Evolutionary conservation across 2,888 invertebrate species (phyloP), one percentile per base, ranked within the genome.

Genomic region (Drosophila niveifrons): DNA sequence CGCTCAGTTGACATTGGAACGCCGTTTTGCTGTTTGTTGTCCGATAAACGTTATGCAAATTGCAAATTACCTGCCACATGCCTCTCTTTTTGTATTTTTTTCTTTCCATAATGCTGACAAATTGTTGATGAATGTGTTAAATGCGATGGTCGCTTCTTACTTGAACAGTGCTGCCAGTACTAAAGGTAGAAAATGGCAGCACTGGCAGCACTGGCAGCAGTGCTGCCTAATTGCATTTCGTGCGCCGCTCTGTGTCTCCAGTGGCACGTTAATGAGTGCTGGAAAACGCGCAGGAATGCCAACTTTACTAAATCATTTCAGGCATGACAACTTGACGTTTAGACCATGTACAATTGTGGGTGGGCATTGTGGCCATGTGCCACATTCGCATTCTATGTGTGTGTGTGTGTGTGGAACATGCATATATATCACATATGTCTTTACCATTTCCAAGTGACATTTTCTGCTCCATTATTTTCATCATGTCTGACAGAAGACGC

Each of bases 391-490:
- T 2, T 1, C 13, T 31, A 6, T 28, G 29, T 13, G 29, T 34
- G 11, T 28, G 13, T 29, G 28, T 34, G 28, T n/a, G 13, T 9
- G 29, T 34, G 43, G 41, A 9, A 13, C 34, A 50, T 23, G n/a
- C 23, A 51, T 51, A 48, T 59, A 51, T 18, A 39, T 66, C 51
- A 56, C 66, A 68, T 69, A 64, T 82, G 73, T 78, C 83, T 65
- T 88, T 78, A 75, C 72, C 80, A 85, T 86, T 86, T 62, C 63
- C 70, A 74, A 89, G 89, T 75, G 84, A 89, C 89, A 89, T 85
- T 87, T 84, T 85, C 84, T 85, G 84, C 79, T 79, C 85, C 85
- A 85, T 85, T 85, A 89, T 85, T 89, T 89, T 85, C 85, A 85
- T 85, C 85, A 81, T 89, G 88, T 74, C 75, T 88, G 90, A 82